These are phyloP conservation scores for Chesias legatella DNA, from an alignment of 2,888 invertebrate species.

Conservation along the genomic window DNA sequence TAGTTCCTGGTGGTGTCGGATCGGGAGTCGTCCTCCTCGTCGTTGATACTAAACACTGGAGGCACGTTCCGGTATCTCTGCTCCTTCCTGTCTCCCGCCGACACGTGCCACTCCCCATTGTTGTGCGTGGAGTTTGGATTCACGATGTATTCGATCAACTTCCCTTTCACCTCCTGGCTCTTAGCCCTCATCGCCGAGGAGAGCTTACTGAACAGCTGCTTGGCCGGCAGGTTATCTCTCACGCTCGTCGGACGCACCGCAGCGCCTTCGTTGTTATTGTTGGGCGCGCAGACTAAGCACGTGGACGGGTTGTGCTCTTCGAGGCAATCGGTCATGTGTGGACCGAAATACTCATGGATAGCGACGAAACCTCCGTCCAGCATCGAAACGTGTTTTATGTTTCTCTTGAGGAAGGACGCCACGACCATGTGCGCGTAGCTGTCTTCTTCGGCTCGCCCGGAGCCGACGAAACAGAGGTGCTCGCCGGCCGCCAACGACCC, in stretches of 20 bases:
- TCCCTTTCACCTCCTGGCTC: slow-evolving; percentile 94
- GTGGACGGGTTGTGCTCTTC: slow-evolving; percentile 90
- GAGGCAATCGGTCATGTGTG: slow-evolving; percentile 88
- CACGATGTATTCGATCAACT: slow-evolving; percentile 95
- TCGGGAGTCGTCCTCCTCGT: slow-evolving; percentile 82
- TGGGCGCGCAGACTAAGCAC: slow-evolving; percentile 90
- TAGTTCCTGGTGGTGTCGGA: slow-evolving; percentile 55
- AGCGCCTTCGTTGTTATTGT: slow-evolving; percentile 57
- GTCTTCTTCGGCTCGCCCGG: slow-evolving; percentile 95
- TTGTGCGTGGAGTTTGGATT: slow-evolving; percentile 85
- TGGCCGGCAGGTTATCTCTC: slow-evolving; percentile 70
- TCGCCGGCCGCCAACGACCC: slow-evolving; percentile 93
- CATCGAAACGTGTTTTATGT: slow-evolving; percentile 95
- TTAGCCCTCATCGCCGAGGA: slow-evolving; percentile 94
- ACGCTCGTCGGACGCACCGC: slow-evolving; percentile 43
- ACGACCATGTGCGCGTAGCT: slow-evolving; percentile 99
- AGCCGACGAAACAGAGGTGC: slow-evolving; percentile 95
- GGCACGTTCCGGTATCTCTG: slow-evolving; percentile 94
- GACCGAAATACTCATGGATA: slow-evolving; percentile 90
- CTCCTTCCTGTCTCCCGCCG: slow-evolving; percentile 90
- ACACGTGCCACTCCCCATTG: slow-evolving; percentile 89
- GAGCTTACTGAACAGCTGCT: slow-evolving; percentile 90
- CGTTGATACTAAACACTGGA: slow-evolving; percentile 96
- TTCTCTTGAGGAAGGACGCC: slow-evolving; percentile 96
- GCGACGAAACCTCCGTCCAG: slow-evolving; percentile 94